Evolutionary conservation across 2,113 vertebrate species (phyloP).

Genomic region (Microcebus murinus): DNA sequence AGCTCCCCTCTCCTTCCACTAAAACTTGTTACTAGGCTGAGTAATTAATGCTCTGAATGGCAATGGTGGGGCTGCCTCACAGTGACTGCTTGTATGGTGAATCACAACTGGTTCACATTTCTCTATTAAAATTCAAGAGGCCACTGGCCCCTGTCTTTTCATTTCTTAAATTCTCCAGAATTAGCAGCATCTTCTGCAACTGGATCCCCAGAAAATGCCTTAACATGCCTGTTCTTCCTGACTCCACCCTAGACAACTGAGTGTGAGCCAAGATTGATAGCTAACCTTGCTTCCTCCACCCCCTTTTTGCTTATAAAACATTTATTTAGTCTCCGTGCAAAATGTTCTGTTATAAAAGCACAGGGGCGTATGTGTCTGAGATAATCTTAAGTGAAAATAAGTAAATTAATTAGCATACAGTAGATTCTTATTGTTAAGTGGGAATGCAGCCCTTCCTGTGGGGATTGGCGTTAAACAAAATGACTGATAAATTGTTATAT

Average conservation of each 20-base stretch:
- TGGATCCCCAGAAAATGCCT: not conserved
- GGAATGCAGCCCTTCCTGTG: conserved; percentile 84
- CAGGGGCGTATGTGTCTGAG: conserved; percentile 71
- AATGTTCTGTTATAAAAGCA: conserved; percentile 70
- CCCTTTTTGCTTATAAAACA: not conserved
- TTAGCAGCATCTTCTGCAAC: not conserved
- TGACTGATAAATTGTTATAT: conserved; percentile 91
- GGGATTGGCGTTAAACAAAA: conserved; percentile 86
- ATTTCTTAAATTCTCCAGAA: not conserved
- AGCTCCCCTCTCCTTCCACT: not conserved
- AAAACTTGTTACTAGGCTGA: not conserved
- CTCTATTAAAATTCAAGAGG: not conserved
- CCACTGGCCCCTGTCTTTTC: not conserved
- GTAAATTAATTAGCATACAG: conserved; percentile 85
- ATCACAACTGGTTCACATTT: not conserved
- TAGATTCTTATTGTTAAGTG: conserved; percentile 86
- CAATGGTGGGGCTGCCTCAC: not conserved
- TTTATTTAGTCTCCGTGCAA: conserved; percentile 66
- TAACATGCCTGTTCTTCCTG: not conserved
- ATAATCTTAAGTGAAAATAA: conserved; percentile 82
- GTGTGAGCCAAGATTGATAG: not conserved
- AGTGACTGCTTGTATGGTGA: not conserved
- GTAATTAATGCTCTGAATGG: not conserved
- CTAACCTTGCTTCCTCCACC: not conserved
- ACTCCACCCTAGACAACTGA: not conserved